phyloP scores from a whole-genome alignment of 1,140 invertebrate genomes.

The Drosophila funebris region DNA sequence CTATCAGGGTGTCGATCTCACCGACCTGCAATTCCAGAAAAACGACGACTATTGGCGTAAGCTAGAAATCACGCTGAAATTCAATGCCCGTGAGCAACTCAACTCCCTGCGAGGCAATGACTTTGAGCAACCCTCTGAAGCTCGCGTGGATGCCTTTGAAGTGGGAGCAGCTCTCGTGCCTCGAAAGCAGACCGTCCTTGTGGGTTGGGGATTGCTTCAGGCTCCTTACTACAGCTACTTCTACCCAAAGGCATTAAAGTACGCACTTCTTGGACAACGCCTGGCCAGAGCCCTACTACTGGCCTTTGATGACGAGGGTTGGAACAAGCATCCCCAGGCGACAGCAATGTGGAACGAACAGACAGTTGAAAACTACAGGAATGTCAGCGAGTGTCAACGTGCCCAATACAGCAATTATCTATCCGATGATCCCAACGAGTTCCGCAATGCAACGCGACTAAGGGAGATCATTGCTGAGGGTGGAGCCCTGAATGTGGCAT shows the following conservation, averaged over 20 bases:
- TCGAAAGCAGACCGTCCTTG: constrained; percentile 94
- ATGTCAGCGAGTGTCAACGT: constrained; percentile 94
- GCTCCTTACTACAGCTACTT: constrained; percentile 95
- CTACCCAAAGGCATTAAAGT: constrained; percentile 95
- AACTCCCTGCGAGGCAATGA: constrained; percentile 57
- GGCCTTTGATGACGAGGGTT: constrained; percentile 98
- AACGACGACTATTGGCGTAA: constrained; percentile 59
- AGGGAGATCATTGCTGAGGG: constrained; percentile 90
- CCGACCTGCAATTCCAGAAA: constrained; percentile 55
- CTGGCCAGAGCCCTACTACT: constrained; percentile 97
- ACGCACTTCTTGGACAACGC: constrained; percentile 96
- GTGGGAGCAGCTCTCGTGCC: constrained; percentile 84
- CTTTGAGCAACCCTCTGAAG: constrained; percentile 10
- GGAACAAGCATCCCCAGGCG: constrained; percentile 86
- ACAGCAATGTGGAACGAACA: constrained; percentile 95
- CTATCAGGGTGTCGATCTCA: constrained; percentile 61
- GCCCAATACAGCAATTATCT: constrained; percentile 91
- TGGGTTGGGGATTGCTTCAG: constrained; percentile 96
- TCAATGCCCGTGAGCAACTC: constrained; percentile 47
- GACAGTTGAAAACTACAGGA: constrained; percentile 94
- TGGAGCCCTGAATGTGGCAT: constrained; percentile 87
- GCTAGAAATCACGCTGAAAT: constrained; percentile 48
- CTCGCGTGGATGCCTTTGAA: constrained; percentile 54
- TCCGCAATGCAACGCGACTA: constrained; percentile 88
- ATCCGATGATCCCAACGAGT: constrained; percentile 73